A percentile compares a stretch with the other conserved stretches of the same genome.
Conservation (phyloP, 2,888 invertebrate species). For the Allophyes oxyacanthae region DNA sequence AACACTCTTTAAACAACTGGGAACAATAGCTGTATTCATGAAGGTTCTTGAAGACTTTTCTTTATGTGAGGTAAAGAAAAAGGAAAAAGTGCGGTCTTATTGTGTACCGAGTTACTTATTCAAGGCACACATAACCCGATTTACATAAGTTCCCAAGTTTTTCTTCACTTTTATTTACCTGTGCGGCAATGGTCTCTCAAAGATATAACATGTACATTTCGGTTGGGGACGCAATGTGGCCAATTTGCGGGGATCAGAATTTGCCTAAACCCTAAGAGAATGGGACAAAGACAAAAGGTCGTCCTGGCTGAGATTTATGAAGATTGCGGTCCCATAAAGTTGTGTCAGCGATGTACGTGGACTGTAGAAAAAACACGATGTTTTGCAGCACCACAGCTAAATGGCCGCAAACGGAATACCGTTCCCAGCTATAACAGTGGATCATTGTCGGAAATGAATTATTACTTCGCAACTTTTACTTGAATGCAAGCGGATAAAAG, state of each 20-base stretch:
- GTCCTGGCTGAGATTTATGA: slow-evolving; percentile 80
- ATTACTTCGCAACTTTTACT: slow-evolving; percentile 54
- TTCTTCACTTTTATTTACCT: slow-evolving; percentile 72
- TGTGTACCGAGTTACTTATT: slow-evolving; percentile 71
- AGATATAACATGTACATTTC: slow-evolving; percentile 66
- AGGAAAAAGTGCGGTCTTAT: slow-evolving; percentile 61
- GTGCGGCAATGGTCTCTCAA: slow-evolving; percentile 65
- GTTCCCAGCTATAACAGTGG: slow-evolving; percentile 50
- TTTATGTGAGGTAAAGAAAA: slow-evolving; percentile 51
- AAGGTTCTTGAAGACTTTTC: slow-evolving; percentile 62
- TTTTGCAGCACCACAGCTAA: slow-evolving; percentile 48
- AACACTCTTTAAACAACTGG: slow-evolving; percentile 45
- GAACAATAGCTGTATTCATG: slow-evolving; percentile 62
- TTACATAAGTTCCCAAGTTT: slow-evolving; percentile 73
- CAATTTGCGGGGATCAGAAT: slow-evolving; percentile 83
- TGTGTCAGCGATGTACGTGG: slow-evolving; percentile 62
- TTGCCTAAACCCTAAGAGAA: slow-evolving; percentile 80
- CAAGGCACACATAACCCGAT: slow-evolving; percentile 73
- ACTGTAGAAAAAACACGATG: slow-evolving; percentile 47
- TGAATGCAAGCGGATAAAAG: slow-evolving; percentile 46
- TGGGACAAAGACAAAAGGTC: slow-evolving; percentile 83
- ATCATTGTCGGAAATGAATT: slow-evolving; percentile 59
- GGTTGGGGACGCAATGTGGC: slow-evolving; percentile 65
- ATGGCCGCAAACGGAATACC: slow-evolving; percentile 50
- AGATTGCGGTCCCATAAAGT: slow-evolving; percentile 76